Conservation (phyloP, 2,113 vertebrate genomes). For the Ctenodactylus gundi region DNA sequence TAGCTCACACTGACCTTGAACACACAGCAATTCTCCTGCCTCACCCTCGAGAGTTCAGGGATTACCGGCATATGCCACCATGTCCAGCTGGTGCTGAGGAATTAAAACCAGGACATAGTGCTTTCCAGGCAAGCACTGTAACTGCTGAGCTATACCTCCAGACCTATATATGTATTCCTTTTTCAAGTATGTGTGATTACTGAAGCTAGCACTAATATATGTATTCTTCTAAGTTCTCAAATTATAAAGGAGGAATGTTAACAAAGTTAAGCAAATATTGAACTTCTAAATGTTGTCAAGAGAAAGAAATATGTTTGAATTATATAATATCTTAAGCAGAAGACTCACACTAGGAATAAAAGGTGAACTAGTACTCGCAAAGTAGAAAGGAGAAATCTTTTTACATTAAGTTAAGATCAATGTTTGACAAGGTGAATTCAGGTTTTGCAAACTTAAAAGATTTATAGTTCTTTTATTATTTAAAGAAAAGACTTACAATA, state of each 20-base stretch:
- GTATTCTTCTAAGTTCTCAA: not conserved
- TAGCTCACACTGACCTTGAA: no score
- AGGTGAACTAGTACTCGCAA: no score
- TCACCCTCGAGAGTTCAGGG: no score
- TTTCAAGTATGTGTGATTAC: no score
- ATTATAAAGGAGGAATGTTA: not conserved
- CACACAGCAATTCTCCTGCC: no score
- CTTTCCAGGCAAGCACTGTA: no score
- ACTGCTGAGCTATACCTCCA: no score
- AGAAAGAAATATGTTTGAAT: not conserved
- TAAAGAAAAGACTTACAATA: not conserved
- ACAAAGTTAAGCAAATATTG: not conserved
- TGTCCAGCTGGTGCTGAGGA: no score
- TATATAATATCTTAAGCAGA: not conserved
- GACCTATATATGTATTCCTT: no score
- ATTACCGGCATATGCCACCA: no score
- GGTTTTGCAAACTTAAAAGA: not conserved
- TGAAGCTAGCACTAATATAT: not conserved
- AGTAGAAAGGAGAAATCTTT: not conserved
- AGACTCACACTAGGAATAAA: not conserved
- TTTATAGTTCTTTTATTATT: not conserved
- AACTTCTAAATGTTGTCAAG: not conserved
- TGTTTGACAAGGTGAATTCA: not conserved
- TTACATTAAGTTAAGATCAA: not conserved
- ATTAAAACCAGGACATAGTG: no score